These are phyloP conservation scores for Calyptommatus sinebrachiatus DNA, from an alignment of 2,113 vertebrate species.

Conservation along the genomic window DNA sequence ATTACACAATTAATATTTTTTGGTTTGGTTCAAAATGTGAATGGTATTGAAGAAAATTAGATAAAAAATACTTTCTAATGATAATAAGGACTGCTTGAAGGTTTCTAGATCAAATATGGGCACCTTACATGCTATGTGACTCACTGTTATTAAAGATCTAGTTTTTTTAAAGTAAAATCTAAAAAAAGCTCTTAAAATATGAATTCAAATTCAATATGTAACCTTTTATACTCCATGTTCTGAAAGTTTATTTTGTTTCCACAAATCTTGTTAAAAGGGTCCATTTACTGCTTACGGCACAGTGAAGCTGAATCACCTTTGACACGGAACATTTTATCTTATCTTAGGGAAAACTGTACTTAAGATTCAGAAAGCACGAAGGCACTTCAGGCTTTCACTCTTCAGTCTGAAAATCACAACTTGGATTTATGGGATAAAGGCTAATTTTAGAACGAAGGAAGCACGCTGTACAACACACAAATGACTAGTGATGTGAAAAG, in stretches of 20 bases:
- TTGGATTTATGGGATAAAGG: slow-evolving; percentile 24
- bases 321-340: slow-evolving; percentile 32
- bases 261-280: slow-evolving; percentile 38
- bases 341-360: slow-evolving; percentile 37
- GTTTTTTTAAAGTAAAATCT: background rate
- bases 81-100: slow-evolving; percentile 22
- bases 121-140: background rate
- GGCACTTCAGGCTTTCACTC: slow-evolving; percentile 33
- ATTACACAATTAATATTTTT: background rate
- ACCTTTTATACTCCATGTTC: background rate
- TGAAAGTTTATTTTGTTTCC: slow-evolving; percentile 28
- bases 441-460: slow-evolving; percentile 35
- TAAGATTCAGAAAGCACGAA: slow-evolving; percentile 49
- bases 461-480: slow-evolving; percentile 9
- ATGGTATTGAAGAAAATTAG: background rate
- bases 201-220: slow-evolving; percentile 24
- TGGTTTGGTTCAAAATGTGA: background rate
- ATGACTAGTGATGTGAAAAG: background rate
- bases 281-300: slow-evolving; percentile 8
- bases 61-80: background rate
- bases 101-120: slow-evolving; percentile 19
- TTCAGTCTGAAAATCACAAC: slow-evolving; percentile 35
- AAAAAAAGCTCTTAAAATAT: background rate
- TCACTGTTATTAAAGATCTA: background rate
- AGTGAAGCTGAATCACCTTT: slow-evolving; percentile 40